These are phyloP conservation scores for Sycon ciliatum DNA, from an alignment of 37 sponge, comb jelly and placozoan genomes.

Conservation along the genomic window DNA sequence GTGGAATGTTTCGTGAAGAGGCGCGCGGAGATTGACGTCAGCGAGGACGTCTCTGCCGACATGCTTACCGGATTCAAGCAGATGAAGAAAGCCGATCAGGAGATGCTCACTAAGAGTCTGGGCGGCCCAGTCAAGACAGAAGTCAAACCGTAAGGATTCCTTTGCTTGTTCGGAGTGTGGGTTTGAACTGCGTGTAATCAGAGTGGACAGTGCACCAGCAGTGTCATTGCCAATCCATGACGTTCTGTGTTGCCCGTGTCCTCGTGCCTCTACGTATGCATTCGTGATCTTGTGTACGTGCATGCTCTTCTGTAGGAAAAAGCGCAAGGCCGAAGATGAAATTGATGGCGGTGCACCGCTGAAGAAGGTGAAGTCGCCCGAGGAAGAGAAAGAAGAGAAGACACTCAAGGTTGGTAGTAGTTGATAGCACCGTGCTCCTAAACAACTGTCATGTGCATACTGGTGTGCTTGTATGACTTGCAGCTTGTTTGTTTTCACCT, in stretches of 20 bases:
- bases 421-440: not conserved
- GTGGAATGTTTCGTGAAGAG: slow-evolving; percentile 57
- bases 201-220: no score
- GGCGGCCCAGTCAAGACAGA: no score
- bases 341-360: slow-evolving; percentile 24
- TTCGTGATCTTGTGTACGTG: no score
- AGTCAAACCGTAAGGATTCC: no score
- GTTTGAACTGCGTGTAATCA: no score
- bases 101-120: no score
- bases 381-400: slow-evolving; percentile 51
- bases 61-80: slow-evolving; percentile 49
- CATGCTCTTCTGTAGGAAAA: slow-evolving; percentile 19
- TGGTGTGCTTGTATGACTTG: no score
- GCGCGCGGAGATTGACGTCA: slow-evolving; percentile 19
- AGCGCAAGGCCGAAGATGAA: slow-evolving; percentile 19
- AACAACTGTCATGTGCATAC: not conserved
- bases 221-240: no score
- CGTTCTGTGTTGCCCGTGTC: no score
- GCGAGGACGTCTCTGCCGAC: slow-evolving; percentile 41
- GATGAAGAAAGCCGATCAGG: slow-evolving; percentile 61
- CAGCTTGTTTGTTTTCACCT: no score
- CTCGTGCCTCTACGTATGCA: no score
- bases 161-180: no score
- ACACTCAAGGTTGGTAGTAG: slow-evolving; percentile 49
- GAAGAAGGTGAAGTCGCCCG: slow-evolving; percentile 61